These are phyloP conservation scores for Axis porcinus DNA, from an alignment of 2,113 vertebrate species.

Conservation along the genomic window DNA sequence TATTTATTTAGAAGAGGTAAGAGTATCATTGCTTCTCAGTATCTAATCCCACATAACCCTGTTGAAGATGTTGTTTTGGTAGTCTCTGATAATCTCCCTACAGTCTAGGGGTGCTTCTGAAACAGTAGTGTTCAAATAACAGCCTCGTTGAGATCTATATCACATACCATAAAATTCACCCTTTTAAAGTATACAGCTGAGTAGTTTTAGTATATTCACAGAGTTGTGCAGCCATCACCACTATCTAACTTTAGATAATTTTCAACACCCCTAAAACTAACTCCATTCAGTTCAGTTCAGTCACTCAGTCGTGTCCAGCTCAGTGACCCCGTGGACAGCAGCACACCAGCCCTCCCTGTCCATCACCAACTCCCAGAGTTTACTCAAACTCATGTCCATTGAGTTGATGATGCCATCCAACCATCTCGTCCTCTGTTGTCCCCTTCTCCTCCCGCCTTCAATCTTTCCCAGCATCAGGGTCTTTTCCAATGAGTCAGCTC, in stretches of 20 bases:
- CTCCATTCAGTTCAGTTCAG: not conserved
- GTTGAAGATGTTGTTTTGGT: not conserved
- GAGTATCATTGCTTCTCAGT: slow-evolving; percentile 15
- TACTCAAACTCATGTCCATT: not conserved
- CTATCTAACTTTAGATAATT: not conserved
- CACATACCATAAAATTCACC: not conserved
- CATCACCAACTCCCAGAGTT: not conserved
- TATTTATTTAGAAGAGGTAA: slow-evolving; percentile 97
- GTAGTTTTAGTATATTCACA: not conserved
- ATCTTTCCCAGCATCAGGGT: not conserved
- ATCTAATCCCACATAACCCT: not conserved
- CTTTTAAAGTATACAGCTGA: not conserved
- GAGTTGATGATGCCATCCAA: not conserved
- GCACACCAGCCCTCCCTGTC: not conserved
- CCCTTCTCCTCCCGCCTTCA: not conserved
- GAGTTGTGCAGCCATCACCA: not conserved
- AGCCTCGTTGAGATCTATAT: not conserved
- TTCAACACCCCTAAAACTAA: not conserved
- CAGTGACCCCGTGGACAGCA: fast-evolving
- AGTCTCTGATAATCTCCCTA: not conserved
- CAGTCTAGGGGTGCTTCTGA: not conserved
- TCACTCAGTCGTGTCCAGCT: not conserved
- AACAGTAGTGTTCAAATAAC: not conserved
- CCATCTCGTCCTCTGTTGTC: not conserved
- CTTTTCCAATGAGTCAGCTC: not conserved